Evolutionary conservation across 2,888 invertebrate genomes (phyloP), one percentile per base, ranked within the genome.

Genomic region (Lacanobia oleracea): DNA sequence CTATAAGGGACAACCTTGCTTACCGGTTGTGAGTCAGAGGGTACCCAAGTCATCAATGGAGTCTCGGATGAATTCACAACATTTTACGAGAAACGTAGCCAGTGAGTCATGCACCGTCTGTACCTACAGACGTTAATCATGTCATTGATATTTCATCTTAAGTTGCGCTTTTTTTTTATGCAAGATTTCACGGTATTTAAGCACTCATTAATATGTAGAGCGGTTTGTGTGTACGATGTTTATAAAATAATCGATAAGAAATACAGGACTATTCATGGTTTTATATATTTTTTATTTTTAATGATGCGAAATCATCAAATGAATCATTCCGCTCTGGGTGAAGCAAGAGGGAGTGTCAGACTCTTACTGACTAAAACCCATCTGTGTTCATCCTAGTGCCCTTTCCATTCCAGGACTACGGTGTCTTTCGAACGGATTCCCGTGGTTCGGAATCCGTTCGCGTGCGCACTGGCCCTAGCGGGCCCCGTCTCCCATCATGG

Each of bases 31-130:
- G 88, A 89, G 66, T 89, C 88, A 88, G 72, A 63, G 18, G 59
- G 37, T 65, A 51, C 56, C 66, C 23, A 63, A 72, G 72, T 73
- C 61, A 78, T 84, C 80, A 79, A 83, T 85, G 79, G 77, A 75
- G 83, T 82, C 81, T 86, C 75, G 72, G 86, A 87, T 87, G 85
- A 88, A 89, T 88, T 83, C 85, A 82, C 86, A 63, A 81, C 80
- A 85, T 85, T 86, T 89, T 89, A 86, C 86, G 72, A 88, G 87
- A 89, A 88, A 84, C 83, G 77, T 72, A 63, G 59, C 59, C 27
- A 45, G 75, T 89, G 89, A 89, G 81, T 89, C 89, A 88, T 76
- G 72, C 70, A 63, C 60, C 60, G 77, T 75, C 80, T 83, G 71
- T 77, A 82, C 81, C 82, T 76, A 73, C 74, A 75, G 67, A 82